Evolutionary conservation across 2,888 invertebrate species (phyloP), one percentile per base, ranked within the genome.

Genomic region (Tipula lateralis): DNA sequence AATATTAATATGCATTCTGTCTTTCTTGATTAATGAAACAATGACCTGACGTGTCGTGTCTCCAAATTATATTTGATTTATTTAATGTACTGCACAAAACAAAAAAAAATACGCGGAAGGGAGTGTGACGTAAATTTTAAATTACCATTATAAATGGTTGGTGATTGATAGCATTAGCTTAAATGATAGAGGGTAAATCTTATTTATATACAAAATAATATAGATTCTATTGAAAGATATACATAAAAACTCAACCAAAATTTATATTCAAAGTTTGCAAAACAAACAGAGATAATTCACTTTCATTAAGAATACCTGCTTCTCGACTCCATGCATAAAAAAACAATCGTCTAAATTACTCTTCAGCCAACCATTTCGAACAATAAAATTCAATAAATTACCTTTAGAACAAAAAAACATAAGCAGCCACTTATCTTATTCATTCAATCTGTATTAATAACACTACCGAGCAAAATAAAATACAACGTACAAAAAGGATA

Each of bases 1-100:
- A 66, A 66, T 66, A 66, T 66, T 66, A 66, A 66, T 66, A 24
- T 24, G 9, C 9, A 24, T 24, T 66, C 2, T 13, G 19, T 1
- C 9, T 66, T 66, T 66, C 24, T 66, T 66, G 66, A 66, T 66
- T 66, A 66, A 66, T 66, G 66, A 66, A 66, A 66, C 24, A 66
- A 24, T 66, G 66, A 66, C 66, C 66, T 66, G 66, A 66, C 66
- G 66, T 66, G 66, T 66, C 66, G 66, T 66, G 66, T 66, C 66
- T 66, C 66, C 66, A 19, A 66, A 66, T 66, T 66, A 66, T 9
- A 66, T 24, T 66, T 66, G 66, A 66, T 66, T 66, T 66, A 66
- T 66, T 13, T 19, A 66, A 12, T 9, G 24, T 66, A 24, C 24
- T 66, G 66, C 66, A 66, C 24, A 66, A 66, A 66, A 24, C 6